These are phyloP conservation scores for Eupithecia dodoneata DNA, from an alignment of 2,888 invertebrate species.

Conservation along the genomic window DNA sequence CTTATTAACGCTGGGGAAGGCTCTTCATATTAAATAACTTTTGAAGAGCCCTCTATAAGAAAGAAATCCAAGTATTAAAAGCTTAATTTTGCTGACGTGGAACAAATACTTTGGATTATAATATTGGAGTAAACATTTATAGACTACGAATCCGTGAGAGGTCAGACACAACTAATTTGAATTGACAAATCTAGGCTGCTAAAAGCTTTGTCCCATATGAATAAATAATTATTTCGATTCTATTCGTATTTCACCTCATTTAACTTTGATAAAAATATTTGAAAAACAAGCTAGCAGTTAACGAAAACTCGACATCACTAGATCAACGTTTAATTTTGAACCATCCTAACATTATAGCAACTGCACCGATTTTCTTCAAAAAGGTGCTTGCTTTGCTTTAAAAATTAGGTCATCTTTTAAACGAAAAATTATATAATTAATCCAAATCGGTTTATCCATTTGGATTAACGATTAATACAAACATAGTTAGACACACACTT, in stretches of 20 bases:
- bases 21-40: conserved; percentile 32
- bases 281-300: no score
- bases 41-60: conserved; percentile 14
- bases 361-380: no score
- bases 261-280: background rate
- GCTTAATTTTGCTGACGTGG: conserved; percentile 4
- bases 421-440: no score
- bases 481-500: no score
- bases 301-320: no score
- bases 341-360: no score
- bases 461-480: no score
- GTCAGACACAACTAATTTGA: background rate
- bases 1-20: background rate
- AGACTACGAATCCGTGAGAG: background rate
- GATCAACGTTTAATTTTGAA: no score
- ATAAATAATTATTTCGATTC: background rate
- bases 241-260: background rate
- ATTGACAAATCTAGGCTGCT: background rate
- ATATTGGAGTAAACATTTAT: background rate
- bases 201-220: background rate
- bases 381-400: no score
- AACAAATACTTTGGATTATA: background rate
- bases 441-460: no score
- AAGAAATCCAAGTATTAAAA: conserved; percentile 20
- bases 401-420: no score